Conservation (phyloP, 2,113 vertebrate species). For the Ceuthmochares aereus region DNA sequence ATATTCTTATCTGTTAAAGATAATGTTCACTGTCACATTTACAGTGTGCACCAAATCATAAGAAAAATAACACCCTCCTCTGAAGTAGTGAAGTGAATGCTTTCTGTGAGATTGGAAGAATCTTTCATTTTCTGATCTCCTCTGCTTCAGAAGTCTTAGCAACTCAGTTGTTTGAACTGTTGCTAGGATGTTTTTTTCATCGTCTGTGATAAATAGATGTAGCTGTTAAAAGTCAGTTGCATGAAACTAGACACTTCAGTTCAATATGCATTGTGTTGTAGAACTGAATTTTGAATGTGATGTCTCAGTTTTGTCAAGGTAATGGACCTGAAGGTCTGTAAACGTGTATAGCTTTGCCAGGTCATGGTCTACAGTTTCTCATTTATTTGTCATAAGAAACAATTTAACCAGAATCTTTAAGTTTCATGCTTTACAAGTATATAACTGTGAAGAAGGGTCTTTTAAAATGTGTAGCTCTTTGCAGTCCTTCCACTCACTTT, state of each 20-base stretch:
- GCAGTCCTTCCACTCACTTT: neutral
- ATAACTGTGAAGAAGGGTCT: neutral
- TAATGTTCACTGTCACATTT: neutral
- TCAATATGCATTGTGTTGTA: neutral
- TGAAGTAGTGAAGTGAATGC: neutral
- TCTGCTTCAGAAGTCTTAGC: neutral
- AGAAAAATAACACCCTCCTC: neutral
- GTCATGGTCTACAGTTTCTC: neutral
- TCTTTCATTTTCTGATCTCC: neutral
- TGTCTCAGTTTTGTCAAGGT: neutral
- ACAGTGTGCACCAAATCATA: neutral
- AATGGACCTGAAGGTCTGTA: neutral
- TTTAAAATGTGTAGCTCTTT: neutral
- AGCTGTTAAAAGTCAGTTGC: neutral
- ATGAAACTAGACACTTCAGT: neutral
- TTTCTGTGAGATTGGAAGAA: neutral
- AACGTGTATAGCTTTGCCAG: neutral
- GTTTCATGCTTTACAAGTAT: neutral
- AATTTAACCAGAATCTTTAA: neutral
- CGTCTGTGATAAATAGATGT: slow-evolving; percentile 12
- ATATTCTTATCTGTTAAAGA: neutral
- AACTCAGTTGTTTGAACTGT: slow-evolving; percentile 60
- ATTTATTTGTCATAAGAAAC: neutral
- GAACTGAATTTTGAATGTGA: neutral
- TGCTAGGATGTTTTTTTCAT: slow-evolving; percentile 12